phyloP scores from a whole-genome alignment of 2,888 invertebrate genomes.

The Aleiodes alternator region DNA sequence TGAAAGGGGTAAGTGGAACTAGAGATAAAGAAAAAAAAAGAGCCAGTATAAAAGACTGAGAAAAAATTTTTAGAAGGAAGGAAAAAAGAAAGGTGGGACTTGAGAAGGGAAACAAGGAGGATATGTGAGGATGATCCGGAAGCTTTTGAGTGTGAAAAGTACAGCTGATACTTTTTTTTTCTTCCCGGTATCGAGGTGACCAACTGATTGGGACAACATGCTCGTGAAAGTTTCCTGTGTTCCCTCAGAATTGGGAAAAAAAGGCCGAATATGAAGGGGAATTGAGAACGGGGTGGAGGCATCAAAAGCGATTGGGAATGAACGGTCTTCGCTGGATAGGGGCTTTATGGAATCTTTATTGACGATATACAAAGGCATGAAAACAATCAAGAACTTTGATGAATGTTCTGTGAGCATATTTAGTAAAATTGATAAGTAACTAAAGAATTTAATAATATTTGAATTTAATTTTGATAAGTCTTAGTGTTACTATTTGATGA shows the following conservation, averaged over 20 bases:
- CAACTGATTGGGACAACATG: conserved; percentile 21
- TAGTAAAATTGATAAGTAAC: too few relatives aligned
- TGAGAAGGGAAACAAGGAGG: neutral
- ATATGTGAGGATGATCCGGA: neutral
- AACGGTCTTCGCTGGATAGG: too few relatives aligned
- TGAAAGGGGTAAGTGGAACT: conserved; percentile 24
- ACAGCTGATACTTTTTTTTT: neutral
- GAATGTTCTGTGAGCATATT: too few relatives aligned
- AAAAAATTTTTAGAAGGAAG: conserved; percentile 1
- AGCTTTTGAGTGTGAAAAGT: neutral
- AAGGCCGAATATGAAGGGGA: neutral
- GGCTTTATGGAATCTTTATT: too few relatives aligned
- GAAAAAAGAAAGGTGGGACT: neutral
- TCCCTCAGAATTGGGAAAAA: neutral
- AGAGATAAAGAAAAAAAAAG: conserved; percentile 1
- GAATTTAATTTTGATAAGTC: too few relatives aligned
- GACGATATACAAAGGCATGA: too few relatives aligned
- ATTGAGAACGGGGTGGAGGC: too few relatives aligned
- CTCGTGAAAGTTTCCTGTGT: neutral
- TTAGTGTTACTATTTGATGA: too few relatives aligned
- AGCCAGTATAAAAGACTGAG: neutral
- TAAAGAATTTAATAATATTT: too few relatives aligned
- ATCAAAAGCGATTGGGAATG: too few relatives aligned
- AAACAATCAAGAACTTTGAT: too few relatives aligned
- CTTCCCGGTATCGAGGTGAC: conserved; percentile 8